phyloP scores from a whole-genome alignment of 2,888 invertebrate species.

The Therioaphis trifolii region DNA sequence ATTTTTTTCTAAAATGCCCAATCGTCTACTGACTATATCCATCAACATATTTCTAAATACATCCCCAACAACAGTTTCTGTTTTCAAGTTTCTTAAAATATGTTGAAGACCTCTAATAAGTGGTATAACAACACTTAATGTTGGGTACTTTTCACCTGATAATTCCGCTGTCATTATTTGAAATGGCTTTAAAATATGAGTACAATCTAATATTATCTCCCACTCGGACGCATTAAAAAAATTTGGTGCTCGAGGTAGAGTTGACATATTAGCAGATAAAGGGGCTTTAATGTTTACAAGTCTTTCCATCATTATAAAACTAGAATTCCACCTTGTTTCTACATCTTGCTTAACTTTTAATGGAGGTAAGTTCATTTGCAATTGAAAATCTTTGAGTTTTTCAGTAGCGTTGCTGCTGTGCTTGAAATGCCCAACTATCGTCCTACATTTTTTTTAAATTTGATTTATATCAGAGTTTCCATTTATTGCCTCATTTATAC shows the following conservation, averaged over 20 bases:
- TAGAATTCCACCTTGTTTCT: slow-evolving; percentile 66
- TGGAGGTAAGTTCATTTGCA: slow-evolving; percentile 60
- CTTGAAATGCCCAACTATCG: slow-evolving; percentile 66
- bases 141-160: slow-evolving; percentile 17
- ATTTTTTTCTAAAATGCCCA: slow-evolving; percentile 5
- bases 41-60: slow-evolving; percentile 23
- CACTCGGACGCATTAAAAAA: slow-evolving; percentile 21
- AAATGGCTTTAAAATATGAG: slow-evolving; percentile 16
- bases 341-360: slow-evolving; percentile 67
- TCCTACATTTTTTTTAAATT: slow-evolving; percentile 65
- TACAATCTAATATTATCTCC: slow-evolving; percentile 37
- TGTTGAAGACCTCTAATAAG: slow-evolving; percentile 9
- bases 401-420: slow-evolving; percentile 65
- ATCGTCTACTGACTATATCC: slow-evolving; percentile 17
- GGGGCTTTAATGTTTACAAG: neutral
- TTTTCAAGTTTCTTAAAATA: slow-evolving; percentile 17
- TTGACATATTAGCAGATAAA: too few species aligned
- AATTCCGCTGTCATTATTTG: slow-evolving; percentile 20
- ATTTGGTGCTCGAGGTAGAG: neutral
- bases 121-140: slow-evolving; percentile 7
- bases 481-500: slow-evolving; percentile 17
- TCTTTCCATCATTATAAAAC: slow-evolving; percentile 65
- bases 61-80: slow-evolving; percentile 15
- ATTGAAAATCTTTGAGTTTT: slow-evolving; percentile 65
- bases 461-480: neutral